Evolutionary conservation across 2,113 vertebrate genomes (phyloP), one percentile per base, ranked within the genome.

Genomic region (Turnix velox): DNA sequence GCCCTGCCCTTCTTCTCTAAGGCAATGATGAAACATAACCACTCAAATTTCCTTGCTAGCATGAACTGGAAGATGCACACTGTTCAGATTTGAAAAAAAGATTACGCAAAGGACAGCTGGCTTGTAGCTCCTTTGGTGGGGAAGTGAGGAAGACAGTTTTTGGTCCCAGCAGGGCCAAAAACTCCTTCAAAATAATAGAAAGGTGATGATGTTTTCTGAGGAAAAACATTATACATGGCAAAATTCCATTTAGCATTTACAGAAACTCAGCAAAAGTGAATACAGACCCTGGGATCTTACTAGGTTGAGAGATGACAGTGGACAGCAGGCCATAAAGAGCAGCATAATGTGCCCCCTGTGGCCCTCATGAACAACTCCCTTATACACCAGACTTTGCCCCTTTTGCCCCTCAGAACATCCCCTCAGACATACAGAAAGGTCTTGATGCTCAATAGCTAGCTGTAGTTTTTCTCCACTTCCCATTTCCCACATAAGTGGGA

Each of bases 81-180:
- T 87, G 90, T 87, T 95, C n/a, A 0, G 69, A 84, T 79, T 84
- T 94, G 62, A 91, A 96, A 94, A 94, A 20, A 84, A 58, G 76
- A 94, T 91, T 95, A 92, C 79, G 84, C 77, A 94, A 90, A 96
- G 54, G 40, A 82, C 58, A 92, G 33, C n/a, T 87, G 69, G 30
- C 82, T 76, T 91, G 84, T 49, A 92, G 62, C 46, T 28, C 88
- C 77, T 92, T 92, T 76, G 69, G 76, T 46, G 67, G 54, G 35
- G 24, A 93, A 88, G 27, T 18, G 20, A 49, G 39, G 52, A 93
- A 96, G 92, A 49, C 66, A 87, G 61, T 69, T 94, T 78, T 82
- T 13, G 24, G 67, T 91, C 92, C 49, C 94, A 90, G 77, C 39
- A 91, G 84, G 84, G 73, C 62, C 49, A 42, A 68, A 91, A 87